These are phyloP conservation scores for Tragelaphus eurycerus DNA, from an alignment of 2,797 vertebrate species.

Conservation along the genomic window DNA sequence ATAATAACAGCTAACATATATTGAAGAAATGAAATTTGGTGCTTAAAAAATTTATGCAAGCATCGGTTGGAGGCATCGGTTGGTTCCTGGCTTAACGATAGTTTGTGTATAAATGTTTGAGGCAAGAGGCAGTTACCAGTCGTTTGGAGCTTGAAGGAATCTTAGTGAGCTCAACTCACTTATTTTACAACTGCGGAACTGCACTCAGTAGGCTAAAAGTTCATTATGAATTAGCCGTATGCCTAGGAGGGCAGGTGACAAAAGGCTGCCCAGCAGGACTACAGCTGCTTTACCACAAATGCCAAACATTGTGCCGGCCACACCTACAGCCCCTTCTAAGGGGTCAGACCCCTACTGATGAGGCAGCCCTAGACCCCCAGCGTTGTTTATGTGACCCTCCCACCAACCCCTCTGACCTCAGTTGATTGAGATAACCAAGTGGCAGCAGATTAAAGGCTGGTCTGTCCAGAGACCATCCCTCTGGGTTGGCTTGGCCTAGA, in stretches of 20 bases:
- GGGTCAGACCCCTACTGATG: neutral
- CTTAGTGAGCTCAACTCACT: neutral
- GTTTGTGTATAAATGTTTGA: neutral
- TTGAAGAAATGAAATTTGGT: neutral
- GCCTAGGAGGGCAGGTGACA: neutral
- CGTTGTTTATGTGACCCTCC: neutral
- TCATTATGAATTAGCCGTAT: neutral
- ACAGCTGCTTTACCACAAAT: neutral
- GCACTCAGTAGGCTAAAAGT: neutral
- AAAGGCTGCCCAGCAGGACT: neutral
- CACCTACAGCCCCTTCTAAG: neutral
- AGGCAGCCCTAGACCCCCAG: neutral
- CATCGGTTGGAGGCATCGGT: neutral
- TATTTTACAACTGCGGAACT: neutral
- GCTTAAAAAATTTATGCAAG: neutral
- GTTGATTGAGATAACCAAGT: neutral
- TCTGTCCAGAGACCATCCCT: neutral
- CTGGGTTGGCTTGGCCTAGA: neutral
- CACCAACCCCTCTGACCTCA: neutral
- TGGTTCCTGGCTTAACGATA: neutral
- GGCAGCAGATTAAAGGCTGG: neutral
- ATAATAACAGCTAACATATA: neutral
- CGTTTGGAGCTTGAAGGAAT: neutral
- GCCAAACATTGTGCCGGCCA: neutral
- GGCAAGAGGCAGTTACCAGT: neutral